Evolutionary conservation across 1,140 invertebrate genomes (phyloP), one percentile per base, ranked within the genome.

Genomic region (Eurosta solidaginis): DNA sequence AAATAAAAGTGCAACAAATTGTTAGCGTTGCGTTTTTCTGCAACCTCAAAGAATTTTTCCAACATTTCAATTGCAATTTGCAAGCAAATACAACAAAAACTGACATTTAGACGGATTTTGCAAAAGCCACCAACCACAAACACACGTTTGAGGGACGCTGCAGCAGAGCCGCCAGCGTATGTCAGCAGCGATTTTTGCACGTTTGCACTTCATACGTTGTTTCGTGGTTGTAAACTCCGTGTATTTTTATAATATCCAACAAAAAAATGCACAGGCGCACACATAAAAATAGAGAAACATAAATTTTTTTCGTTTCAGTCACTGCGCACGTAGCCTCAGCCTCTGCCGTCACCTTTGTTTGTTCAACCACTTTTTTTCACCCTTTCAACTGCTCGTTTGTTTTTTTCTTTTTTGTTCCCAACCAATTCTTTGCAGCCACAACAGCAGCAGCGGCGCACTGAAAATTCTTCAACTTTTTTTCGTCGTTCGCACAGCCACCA

Each of bases 1-100:
- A 54, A 29, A 68, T n/a, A 68, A 68, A 63, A n/a, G n/a, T 63
- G 54, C 33, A 63, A 40, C 54, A 63, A 63, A 63, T 36, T 25
- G 27, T 4, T 1, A 17, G 10, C 59, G 4, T 36, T 20, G n/a
- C 12, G 27, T 40, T 20, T 68, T 63, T 40, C 17, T 36, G 29
- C 12, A 47, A 20, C 7, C n/a, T 40, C 33, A 68, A 36, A 12
- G 17, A 68, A 20, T 68, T 68, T 68, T 68, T 29, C 17, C 59
- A 68, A 6, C 29, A 20, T 40, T 68, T 36, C 59, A 68, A 40
- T 36, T 42, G 33, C 17, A 5, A 9, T 68, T 68, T 68, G 33
- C n/a, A n/a, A 14, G 7, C 29, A 47, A 47, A 47, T n/a, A 29
- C 33, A 10, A 22, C 29, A 14, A n/a, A 29, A 68, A 33, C 33